phyloP scores from a whole-genome alignment of 1,140 invertebrate genomes.

The Drosophila leontia region DNA sequence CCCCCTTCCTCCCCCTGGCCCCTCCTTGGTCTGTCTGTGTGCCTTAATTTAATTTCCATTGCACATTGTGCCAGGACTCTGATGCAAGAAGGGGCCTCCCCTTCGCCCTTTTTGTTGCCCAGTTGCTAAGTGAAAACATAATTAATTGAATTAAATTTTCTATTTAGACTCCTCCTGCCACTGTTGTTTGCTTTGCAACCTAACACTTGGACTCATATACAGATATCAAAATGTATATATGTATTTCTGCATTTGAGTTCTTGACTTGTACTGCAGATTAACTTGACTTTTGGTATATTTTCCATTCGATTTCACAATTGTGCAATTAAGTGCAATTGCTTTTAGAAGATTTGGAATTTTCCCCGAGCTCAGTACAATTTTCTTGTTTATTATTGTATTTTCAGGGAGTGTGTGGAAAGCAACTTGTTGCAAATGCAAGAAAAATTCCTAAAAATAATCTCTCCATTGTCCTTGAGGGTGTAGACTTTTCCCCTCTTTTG shows the following conservation, averaged over 20 bases:
- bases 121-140: conserved; percentile 75
- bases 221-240: not conserved
- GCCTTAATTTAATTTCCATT: conserved; percentile 69
- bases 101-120: conserved; percentile 5
- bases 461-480: conserved; percentile 20
- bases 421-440: conserved; percentile 71
- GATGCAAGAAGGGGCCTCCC: conserved; percentile 13
- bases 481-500: conserved; percentile 45
- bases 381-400: conserved; percentile 13
- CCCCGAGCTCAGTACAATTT: not conserved
- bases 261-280: conserved; percentile 51
- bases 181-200: conserved; percentile 23
- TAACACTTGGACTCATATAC: conserved; percentile 21
- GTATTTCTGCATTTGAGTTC: conserved; percentile 4
- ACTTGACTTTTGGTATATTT: conserved; percentile 70
- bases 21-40: conserved; percentile 5
- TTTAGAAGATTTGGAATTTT: conserved; percentile 9
- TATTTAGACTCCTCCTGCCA: conserved; percentile 53
- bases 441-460: conserved; percentile 8
- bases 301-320: conserved; percentile 72
- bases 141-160: conserved; percentile 83
- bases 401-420: conserved; percentile 9
- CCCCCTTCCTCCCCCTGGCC: not conserved
- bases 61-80: conserved; percentile 47
- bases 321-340: conserved; percentile 67